These are phyloP conservation scores for Proterorhinus semilunaris DNA, from an alignment of 2,113 vertebrate genomes.

Conservation along the genomic window DNA sequence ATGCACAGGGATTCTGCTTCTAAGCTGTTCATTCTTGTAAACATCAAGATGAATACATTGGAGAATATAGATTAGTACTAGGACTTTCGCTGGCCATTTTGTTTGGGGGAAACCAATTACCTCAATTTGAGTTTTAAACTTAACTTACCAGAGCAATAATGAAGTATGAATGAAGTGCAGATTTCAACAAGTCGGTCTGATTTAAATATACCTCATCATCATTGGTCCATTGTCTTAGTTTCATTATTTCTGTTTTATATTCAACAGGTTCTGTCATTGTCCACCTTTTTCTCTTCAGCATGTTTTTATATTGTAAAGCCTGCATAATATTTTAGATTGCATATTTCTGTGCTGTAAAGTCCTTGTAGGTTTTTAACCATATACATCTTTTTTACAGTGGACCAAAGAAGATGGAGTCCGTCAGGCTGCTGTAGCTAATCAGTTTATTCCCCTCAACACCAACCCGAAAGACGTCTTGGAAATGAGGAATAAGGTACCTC, in stretches of 20 bases:
- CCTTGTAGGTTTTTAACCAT: slow-evolving; percentile 51
- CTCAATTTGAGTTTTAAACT: too few species aligned
- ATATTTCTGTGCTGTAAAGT: slow-evolving; percentile 47
- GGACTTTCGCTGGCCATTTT: slow-evolving; percentile 1
- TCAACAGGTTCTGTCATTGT: slow-evolving; percentile 30
- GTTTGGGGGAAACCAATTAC: too few species aligned
- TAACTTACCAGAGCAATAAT: not conserved
- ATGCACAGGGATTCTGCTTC: too few species aligned
- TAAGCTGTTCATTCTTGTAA: not conserved
- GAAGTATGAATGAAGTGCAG: not conserved
- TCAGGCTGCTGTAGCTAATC: slow-evolving; percentile 92
- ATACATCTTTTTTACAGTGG: slow-evolving; percentile 88
- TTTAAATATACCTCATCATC: slow-evolving; percentile 64
- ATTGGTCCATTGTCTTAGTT: slow-evolving; percentile 84
- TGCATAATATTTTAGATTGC: slow-evolving; percentile 55
- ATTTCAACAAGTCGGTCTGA: not conserved
- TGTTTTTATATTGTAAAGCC: slow-evolving; percentile 76
- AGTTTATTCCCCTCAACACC: slow-evolving; percentile 98
- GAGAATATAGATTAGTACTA: not conserved
- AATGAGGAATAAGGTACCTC: slow-evolving; percentile 96
- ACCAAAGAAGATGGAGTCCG: slow-evolving; percentile 93
- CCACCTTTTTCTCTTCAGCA: slow-evolving; percentile 81
- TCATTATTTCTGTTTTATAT: slow-evolving; percentile 22
- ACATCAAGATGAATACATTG: not conserved
- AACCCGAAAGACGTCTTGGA: slow-evolving; percentile 97